Evolutionary conservation across 2,797 vertebrate species (phyloP).

Genomic region (Oreortyx pictus): DNA sequence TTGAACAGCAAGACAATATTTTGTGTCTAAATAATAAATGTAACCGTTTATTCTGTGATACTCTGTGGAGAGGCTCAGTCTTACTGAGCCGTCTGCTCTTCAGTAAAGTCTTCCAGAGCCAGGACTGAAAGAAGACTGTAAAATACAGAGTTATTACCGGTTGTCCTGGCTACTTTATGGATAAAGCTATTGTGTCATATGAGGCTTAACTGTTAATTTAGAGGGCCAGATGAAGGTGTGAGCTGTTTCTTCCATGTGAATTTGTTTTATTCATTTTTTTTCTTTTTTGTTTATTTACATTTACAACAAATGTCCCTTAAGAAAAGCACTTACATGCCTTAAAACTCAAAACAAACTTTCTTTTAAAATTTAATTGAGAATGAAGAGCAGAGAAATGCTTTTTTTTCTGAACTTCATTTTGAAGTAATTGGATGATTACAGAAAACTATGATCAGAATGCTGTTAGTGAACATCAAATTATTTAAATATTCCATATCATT

Average conservation of each 20-base stretch:
- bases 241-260: background rate
- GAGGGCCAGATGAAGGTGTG: background rate
- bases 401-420: background rate
- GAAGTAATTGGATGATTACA: slow-evolving; percentile 20
- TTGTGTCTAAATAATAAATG: slow-evolving; percentile 47
- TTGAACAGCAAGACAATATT: slow-evolving; percentile 12
- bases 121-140: slow-evolving; percentile 1
- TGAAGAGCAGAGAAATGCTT: background rate
- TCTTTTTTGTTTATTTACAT: slow-evolving; percentile 1
- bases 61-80: background rate
- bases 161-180: background rate
- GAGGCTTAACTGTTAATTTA: background rate
- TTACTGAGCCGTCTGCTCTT: background rate
- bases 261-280: background rate
- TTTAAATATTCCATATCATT: background rate
- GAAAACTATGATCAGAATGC: background rate
- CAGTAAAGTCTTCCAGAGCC: background rate
- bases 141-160: background rate
- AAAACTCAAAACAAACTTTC: background rate
- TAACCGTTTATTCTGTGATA: background rate
- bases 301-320: background rate
- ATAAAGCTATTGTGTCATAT: background rate
- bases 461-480: background rate
- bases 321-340: background rate
- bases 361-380: background rate